phyloP scores from a whole-genome alignment of 2,113 vertebrate genomes.

The Lamprologus speciosus region DNA sequence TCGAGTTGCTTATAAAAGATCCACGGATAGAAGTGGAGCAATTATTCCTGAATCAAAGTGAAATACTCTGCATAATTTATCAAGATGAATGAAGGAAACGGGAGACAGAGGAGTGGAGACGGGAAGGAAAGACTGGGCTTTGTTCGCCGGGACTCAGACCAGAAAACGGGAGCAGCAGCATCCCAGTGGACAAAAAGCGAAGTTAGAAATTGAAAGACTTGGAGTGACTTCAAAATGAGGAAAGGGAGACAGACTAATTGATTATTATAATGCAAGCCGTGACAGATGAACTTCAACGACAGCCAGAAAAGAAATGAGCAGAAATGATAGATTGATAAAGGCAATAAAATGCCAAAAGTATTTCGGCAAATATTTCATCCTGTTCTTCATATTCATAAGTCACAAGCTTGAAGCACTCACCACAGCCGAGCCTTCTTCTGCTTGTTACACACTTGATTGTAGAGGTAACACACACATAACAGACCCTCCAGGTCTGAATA shows the following conservation, averaged over 20 bases:
- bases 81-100: background rate
- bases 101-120: background rate
- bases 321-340: background rate
- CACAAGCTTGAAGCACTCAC: background rate
- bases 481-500: background rate
- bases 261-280: background rate
- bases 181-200: background rate
- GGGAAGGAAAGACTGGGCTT: background rate
- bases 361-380: background rate
- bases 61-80: constrained; percentile 41
- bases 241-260: background rate
- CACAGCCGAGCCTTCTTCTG: background rate
- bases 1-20: constrained; percentile 1
- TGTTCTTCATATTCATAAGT: background rate
- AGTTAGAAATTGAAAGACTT: background rate
- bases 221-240: background rate
- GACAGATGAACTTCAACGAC: background rate
- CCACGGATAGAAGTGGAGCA: constrained; percentile 14
- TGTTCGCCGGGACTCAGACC: background rate
- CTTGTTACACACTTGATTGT: background rate
- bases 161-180: background rate
- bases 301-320: background rate
- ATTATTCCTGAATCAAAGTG: constrained; percentile 31
- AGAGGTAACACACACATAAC: background rate
- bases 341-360: background rate